These are phyloP conservation scores for Trematomus loennbergii DNA, from an alignment of 2,113 vertebrate genomes.

Conservation along the genomic window DNA sequence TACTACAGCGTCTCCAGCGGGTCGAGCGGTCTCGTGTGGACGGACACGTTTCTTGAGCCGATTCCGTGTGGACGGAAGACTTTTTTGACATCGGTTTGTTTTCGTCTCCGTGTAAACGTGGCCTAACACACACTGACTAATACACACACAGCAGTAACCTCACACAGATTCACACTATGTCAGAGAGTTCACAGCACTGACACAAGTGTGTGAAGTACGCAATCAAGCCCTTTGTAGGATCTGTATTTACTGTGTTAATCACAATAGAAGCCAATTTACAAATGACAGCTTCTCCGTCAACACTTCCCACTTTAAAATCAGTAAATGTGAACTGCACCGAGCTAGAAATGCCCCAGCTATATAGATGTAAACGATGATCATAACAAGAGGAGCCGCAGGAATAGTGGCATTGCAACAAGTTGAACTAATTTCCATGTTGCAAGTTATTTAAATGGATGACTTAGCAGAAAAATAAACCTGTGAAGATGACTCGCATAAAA, in stretches of 20 bases:
- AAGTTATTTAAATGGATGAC: slow-evolving; percentile 5
- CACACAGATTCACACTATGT: too few species aligned
- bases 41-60: too few species aligned
- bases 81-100: too few species aligned
- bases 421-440: background rate
- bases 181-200: background rate
- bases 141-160: background rate
- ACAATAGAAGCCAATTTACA: background rate
- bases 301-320: background rate
- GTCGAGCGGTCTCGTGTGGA: too few species aligned
- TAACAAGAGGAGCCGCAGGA: background rate
- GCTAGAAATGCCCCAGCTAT: background rate
- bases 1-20: too few species aligned
- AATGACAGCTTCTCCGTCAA: background rate
- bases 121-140: too few species aligned
- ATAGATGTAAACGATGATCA: background rate
- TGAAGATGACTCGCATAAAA: background rate
- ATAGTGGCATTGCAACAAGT: background rate
- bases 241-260: background rate
- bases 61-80: too few species aligned
- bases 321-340: background rate
- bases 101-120: too few species aligned
- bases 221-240: background rate
- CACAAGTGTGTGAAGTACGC: background rate
- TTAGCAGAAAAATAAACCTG: too few species aligned